Conservation (phyloP, 2,113 vertebrate species). For the Heliornis fulica region DNA sequence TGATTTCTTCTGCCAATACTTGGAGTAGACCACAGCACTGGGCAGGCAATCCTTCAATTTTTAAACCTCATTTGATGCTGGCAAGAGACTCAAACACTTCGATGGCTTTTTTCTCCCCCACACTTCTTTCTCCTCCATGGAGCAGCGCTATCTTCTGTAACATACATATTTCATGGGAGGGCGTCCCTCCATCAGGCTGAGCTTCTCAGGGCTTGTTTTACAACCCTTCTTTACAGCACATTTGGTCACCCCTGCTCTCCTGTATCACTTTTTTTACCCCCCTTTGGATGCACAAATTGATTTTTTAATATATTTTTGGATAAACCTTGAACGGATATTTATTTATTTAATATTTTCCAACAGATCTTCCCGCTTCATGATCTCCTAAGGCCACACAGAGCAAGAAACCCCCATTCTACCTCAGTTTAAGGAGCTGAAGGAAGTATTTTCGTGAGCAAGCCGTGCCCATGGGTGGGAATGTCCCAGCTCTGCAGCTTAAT, state of each 20-base stretch:
- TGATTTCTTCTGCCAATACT: background rate
- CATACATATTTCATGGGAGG: background rate
- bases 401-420: background rate
- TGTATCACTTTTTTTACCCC: background rate
- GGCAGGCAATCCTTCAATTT: background rate
- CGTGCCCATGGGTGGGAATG: background rate
- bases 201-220: background rate
- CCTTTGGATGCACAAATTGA: background rate
- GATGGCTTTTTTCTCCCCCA: background rate
- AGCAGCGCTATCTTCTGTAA: background rate
- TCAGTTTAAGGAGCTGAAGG: background rate
- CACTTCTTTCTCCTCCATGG: background rate
- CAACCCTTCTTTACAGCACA: background rate
- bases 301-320: no score
- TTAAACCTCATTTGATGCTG: background rate
- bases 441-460: background rate
- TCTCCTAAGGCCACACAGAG: background rate
- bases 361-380: background rate
- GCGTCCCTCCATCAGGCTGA: background rate
- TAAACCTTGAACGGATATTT: no score
- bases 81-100: background rate
- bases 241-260: background rate
- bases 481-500: background rate
- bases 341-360: background rate
- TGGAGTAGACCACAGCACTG: accelerated